Base-by-base conservation (phyloP, 2,113 vertebrate genomes). In the Scortum barcoo region DNA sequence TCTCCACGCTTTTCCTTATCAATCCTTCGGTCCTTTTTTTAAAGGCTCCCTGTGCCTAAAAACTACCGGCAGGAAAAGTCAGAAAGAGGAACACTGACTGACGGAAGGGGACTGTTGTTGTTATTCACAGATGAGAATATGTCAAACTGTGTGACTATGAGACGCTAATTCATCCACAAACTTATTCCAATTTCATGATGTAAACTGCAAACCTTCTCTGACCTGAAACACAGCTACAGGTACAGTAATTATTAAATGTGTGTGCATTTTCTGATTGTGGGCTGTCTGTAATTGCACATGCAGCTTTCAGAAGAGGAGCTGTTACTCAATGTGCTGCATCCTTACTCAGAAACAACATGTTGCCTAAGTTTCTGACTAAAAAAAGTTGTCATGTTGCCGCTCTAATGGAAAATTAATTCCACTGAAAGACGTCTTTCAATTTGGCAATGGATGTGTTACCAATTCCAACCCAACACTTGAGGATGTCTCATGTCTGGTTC, bases 121-220 rank as follows among this genome's bases (percentile, higher is more conserved):
- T 72, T 77, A 68, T 58, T 66, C 56, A 57, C 11, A 67, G 33
- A 67, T 42, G 26, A 51, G 48, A 44, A 68, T 58, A 53, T 20
- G 17, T 20, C 7, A 12, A 68, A 17, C 44, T 10, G 2, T 62
- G 20, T 38, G 22, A 30, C 26, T 70, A 10, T 46, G 20, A 65
- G 26, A 19, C 12, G 46, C 38, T 28, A 16, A 5, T 44, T n/a
- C 14, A 36, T 38, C 26, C 1, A 60, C 30, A 57, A 44, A 67
- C 28, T 56, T 14, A 42, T 46, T 22, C 10, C 4, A 78, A 14
- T 66, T 66, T 61, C 19, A 60, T 30, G 24, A 56, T 50, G 11
- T 14, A 19, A 50, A 48, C 48, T 19, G 36, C 7, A 24, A 46
- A 56, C 4, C 3, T 7, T 67, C 13, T 66, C 4, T 19, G 22